A percentile compares a stretch with the other conserved stretches of the same genome.
Evolutionary conservation across 2,113 vertebrate species (phyloP).

Genomic region (Calidris pygmaea): DNA sequence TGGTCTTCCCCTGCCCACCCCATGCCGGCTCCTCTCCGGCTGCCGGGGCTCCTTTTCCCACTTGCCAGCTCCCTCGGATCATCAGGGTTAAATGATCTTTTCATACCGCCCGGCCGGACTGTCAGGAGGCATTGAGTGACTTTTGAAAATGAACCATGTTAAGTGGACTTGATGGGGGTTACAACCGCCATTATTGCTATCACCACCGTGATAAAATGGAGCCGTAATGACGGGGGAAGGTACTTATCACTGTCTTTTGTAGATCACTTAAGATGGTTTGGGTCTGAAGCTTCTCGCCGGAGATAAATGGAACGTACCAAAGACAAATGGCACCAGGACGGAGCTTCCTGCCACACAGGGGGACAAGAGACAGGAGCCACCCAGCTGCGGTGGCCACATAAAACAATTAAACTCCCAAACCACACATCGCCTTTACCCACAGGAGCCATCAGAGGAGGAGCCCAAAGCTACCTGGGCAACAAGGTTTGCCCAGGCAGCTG

Average conservation of each 20-base stretch:
- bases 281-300: conserved; percentile 65
- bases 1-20: conserved; percentile 51
- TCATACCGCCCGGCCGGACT: conserved; percentile 79
- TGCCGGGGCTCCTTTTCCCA: conserved; percentile 73
- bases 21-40: conserved; percentile 39
- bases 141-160: conserved; percentile 75
- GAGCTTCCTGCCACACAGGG: neutral
- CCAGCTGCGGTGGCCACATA: fast-evolving
- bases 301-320: conserved; percentile 66
- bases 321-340: conserved; percentile 46
- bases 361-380: neutral
- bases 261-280: conserved; percentile 73
- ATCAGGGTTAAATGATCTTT: conserved; percentile 88
- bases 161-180: conserved; percentile 80
- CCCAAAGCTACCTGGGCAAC: neutral
- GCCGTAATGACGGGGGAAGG: conserved; percentile 74
- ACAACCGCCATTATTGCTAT: conserved; percentile 72
- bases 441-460: neutral
- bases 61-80: conserved; percentile 67
- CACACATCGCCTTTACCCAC: fast-evolving
- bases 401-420: neutral
- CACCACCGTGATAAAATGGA: conserved; percentile 72
- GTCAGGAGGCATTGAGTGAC: conserved; percentile 74
- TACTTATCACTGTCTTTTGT: conserved; percentile 74
- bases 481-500: neutral